Evolutionary conservation across 1,140 invertebrate genomes (phyloP).

Genomic region (Scaptomyza pallida): DNA sequence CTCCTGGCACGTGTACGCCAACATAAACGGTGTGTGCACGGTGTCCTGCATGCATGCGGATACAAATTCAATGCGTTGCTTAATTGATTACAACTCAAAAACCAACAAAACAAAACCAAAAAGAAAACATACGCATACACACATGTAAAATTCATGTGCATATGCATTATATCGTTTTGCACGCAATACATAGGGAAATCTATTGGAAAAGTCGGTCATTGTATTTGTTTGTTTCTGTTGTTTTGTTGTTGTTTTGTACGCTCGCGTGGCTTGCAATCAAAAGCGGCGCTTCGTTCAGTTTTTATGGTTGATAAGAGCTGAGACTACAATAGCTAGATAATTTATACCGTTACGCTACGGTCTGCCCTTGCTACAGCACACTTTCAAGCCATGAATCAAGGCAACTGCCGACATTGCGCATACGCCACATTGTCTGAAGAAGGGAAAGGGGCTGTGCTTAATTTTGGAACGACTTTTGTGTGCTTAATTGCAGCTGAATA

Average conservation of each 20-base stretch:
- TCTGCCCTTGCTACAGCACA: background rate
- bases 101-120: constrained; percentile 6
- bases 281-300: background rate
- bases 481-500: constrained; percentile 43
- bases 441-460: background rate
- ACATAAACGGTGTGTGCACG: constrained; percentile 94
- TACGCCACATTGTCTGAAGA: constrained; percentile 53
- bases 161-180: constrained; percentile 14
- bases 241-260: background rate
- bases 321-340: constrained; percentile 20
- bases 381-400: constrained; percentile 5
- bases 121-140: background rate
- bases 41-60: constrained; percentile 87
- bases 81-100: constrained; percentile 27
- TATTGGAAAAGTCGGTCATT: constrained; percentile 4
- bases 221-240: background rate
- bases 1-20: constrained; percentile 92
- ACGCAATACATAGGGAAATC: constrained; percentile 14
- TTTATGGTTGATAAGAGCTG: constrained; percentile 20
- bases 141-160: background rate
- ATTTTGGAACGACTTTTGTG: background rate
- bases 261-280: constrained; percentile 5
- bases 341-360: background rate
- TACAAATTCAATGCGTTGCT: constrained; percentile 34
- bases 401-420: constrained; percentile 25